Evolutionary conservation across 2,888 invertebrate species (phyloP).

Genomic region (Clostera curtula): DNA sequence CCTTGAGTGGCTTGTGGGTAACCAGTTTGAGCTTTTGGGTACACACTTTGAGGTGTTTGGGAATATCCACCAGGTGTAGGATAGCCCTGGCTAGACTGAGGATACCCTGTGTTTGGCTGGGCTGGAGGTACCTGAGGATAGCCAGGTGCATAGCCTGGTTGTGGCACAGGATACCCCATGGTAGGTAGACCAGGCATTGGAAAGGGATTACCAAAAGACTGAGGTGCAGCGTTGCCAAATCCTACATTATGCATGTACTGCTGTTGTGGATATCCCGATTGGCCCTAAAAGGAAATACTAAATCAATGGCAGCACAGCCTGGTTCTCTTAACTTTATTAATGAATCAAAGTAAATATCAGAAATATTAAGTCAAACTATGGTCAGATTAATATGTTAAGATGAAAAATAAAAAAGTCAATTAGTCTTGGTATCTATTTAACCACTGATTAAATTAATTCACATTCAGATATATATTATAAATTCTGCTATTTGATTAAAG

Average conservation of each 20-base stretch:
- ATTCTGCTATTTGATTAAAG: no score
- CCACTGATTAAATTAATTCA: no score
- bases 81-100: constrained; percentile 23
- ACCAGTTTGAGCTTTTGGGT: constrained; percentile 27
- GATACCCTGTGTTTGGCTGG: constrained; percentile 4
- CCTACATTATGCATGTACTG: constrained; percentile 66
- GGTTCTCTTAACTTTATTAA: no score
- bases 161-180: constrained; percentile 55
- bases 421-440: no score
- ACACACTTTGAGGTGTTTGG: constrained; percentile 23
- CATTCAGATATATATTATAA: no score
- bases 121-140: constrained; percentile 54
- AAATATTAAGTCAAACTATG: no score
- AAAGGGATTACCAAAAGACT: constrained; percentile 66
- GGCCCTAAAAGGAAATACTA: constrained; percentile 71
- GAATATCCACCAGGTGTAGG: constrained; percentile 35
- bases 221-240: constrained; percentile 63
- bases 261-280: constrained; percentile 68
- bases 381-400: no score
- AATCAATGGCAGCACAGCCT: no score
- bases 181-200: constrained; percentile 63
- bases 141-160: constrained; percentile 45
- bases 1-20: no score
- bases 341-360: no score
- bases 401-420: no score